Evolutionary conservation across 2,113 vertebrate genomes (phyloP).

Genomic region (Eira barbara): DNA sequence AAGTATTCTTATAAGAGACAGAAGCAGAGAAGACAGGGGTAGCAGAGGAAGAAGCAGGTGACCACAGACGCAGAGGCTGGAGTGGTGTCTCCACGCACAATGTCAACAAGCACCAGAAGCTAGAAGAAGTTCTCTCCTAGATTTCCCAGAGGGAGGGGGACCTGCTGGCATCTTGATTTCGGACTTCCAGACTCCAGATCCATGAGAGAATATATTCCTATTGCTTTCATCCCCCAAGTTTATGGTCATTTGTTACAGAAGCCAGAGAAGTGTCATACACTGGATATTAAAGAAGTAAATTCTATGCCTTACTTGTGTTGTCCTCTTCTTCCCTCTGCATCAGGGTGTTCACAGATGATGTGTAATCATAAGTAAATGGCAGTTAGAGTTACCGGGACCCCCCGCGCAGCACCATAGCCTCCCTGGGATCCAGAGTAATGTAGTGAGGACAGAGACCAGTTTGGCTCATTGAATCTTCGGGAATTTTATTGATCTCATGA

Average conservation of each 20-base stretch:
- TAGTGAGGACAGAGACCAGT: slow-evolving; percentile 18
- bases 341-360: slow-evolving; percentile 18
- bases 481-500: slow-evolving; percentile 60
- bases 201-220: not conserved
- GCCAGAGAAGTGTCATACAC: not conserved
- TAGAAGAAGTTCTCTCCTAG: not conserved
- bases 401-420: not conserved
- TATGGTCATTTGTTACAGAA: not conserved
- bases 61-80: not conserved
- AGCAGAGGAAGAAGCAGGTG: not conserved
- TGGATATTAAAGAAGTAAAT: not conserved
- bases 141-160: not conserved
- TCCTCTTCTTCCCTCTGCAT: not conserved
- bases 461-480: slow-evolving; percentile 56
- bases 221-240: not conserved
- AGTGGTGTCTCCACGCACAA: not conserved
- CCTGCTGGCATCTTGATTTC: not conserved
- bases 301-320: not conserved
- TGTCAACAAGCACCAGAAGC: not conserved
- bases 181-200: not conserved
- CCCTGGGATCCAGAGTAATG: slow-evolving; percentile 41
- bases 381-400: not conserved
- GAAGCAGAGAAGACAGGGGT: not conserved
- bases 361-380: slow-evolving; percentile 46
- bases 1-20: not conserved